phyloP scores from a whole-genome alignment of 2,797 vertebrate genomes.

The Argentina silus region DNA sequence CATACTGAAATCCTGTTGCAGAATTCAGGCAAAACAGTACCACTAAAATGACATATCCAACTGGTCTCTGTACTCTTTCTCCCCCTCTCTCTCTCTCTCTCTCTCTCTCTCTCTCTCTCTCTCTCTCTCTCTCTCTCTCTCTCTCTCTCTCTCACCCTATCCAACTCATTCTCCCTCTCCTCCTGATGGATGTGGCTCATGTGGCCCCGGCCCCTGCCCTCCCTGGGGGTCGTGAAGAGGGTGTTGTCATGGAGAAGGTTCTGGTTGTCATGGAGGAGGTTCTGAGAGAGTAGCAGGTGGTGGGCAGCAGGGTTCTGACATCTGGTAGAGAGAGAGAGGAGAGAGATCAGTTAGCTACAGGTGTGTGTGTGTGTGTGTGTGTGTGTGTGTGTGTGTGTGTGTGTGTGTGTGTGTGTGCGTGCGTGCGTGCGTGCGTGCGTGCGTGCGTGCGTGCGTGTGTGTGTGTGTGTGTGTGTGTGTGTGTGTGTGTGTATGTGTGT shows the following conservation, averaged over 20 bases:
- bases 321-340: constrained; percentile 43
- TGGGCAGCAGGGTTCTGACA: constrained; percentile 57
- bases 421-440: neutral
- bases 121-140: too few species aligned
- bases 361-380: neutral
- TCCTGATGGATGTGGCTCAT: constrained; percentile 15
- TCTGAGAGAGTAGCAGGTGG: constrained; percentile 44
- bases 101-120: neutral
- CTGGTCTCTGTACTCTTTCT: neutral
- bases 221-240: constrained; percentile 8
- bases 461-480: neutral
- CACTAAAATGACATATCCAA: too few species aligned
- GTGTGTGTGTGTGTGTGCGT: neutral
- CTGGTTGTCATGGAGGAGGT: constrained; percentile 24
- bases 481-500: neutral
- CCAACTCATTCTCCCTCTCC: neutral
- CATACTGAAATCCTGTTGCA: too few species aligned
- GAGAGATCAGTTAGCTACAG: neutral
- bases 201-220: constrained; percentile 27
- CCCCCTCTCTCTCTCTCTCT: too few species aligned
- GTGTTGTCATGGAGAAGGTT: constrained; percentile 19
- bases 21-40: too few species aligned
- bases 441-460: neutral
- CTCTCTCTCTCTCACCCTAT: too few species aligned
- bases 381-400: constrained; percentile 6